Percentiles rank a stretch among this genome's conserved stretches.
These are phyloP conservation scores for Zhuqinia jingwanae DNA, from an alignment of 2,888 invertebrate genomes.

Conservation along the genomic window DNA sequence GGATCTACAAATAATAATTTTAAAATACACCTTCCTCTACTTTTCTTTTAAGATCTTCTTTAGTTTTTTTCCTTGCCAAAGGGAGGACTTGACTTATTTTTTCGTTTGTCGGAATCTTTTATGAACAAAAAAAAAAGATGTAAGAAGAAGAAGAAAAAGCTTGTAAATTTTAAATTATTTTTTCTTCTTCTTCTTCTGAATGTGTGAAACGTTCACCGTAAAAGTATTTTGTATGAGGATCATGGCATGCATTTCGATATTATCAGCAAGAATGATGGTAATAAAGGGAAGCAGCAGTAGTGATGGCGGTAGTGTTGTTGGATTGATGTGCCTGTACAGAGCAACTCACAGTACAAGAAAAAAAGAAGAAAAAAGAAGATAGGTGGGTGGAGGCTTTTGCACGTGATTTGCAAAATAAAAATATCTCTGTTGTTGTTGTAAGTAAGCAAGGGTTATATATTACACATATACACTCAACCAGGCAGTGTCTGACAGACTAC, in stretches of 20 bases:
- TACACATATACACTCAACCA: not conserved
- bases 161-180: not conserved
- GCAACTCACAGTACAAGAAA: too few relatives aligned
- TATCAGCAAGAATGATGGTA: too few relatives aligned
- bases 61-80: too few relatives aligned
- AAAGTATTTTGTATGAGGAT: too few relatives aligned
- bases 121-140: not conserved
- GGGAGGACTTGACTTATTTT: not conserved
- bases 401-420: constrained; percentile 64
- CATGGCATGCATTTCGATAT: constrained; percentile 27
- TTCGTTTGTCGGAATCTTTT: not conserved
- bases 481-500: constrained; percentile 17
- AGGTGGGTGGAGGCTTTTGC: not conserved
- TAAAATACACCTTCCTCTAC: too few relatives aligned
- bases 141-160: not conserved
- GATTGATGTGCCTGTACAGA: constrained; percentile 12
- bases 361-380: too few relatives aligned
- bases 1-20: too few relatives aligned
- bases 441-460: not conserved
- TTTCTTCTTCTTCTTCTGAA: not conserved
- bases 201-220: too few relatives aligned
- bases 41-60: too few relatives aligned
- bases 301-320: not conserved
- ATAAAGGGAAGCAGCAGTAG: too few relatives aligned
- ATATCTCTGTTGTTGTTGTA: not conserved